Conservation (phyloP, 2,113 vertebrate genomes). For the Scomber scombrus region DNA sequence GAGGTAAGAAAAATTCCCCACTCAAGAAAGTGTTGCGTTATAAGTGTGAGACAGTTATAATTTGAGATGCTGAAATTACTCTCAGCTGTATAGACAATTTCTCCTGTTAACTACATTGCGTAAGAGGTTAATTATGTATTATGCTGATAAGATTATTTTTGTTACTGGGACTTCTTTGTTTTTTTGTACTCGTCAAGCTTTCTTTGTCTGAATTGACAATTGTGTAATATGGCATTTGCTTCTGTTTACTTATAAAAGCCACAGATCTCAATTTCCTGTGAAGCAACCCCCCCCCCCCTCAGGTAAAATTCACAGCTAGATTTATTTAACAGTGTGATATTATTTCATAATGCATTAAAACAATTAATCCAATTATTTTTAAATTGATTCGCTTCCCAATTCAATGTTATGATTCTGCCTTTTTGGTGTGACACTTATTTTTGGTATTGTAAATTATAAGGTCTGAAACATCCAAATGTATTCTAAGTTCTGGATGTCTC, state of each 20-base stretch:
- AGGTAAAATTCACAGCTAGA: conserved; percentile 51
- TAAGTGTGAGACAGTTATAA: background rate
- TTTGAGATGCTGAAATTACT: background rate
- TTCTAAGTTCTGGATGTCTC: background rate
- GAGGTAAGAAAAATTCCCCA: conserved; percentile 59
- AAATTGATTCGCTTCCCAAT: background rate
- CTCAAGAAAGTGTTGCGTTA: background rate
- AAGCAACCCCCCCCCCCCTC: conserved; percentile 19
- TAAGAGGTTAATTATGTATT: background rate
- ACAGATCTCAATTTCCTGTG: conserved; percentile 31
- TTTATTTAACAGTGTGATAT: background rate
- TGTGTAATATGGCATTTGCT: conserved; percentile 14
- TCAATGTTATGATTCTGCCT: background rate
- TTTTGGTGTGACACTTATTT: background rate
- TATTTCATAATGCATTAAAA: background rate
- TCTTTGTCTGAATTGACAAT: background rate
- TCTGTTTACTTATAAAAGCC: conserved; percentile 26
- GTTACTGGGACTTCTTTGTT: background rate
- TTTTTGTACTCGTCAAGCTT: background rate
- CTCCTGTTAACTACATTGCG: background rate
- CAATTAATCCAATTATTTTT: background rate
- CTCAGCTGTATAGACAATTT: background rate
- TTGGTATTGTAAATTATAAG: background rate
- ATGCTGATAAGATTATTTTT: background rate
- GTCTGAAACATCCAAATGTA: background rate